Base-by-base conservation (phyloP, 1,140 invertebrate genomes). In the Pinna nobilis region DNA sequence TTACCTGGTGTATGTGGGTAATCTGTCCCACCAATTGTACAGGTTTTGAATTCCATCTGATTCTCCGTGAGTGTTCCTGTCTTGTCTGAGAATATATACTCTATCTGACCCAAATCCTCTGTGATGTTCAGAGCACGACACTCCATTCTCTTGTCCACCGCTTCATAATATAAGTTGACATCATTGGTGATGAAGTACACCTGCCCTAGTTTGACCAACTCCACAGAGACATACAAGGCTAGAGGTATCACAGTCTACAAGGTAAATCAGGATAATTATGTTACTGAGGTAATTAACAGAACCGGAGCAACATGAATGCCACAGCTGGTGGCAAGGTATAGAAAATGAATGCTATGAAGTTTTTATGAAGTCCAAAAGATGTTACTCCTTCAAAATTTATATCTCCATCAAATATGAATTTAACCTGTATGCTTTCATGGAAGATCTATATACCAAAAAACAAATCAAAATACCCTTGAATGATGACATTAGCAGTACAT, bases 11-110 rank as follows among this genome's bases (percentile, higher is more conserved):
- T 37, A 79, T 85, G 83, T 33, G 84, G 82, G 70, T 97, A 98
- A 88, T 98, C 96, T 6, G 94, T 92, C 0, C 96, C 96, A 30
- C 93, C 94, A 15, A 99, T 94, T 0, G 94, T 93, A 87, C 97
- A 98, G 55, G 94, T 91, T 77, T 87, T 90, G 88, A 99, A 99
- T 70, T 98, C 92, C 97, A 99, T 99, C 88, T 96, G 95, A 87
- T 99, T 99, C 88, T 99, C 97, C 9, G 98, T 99, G 20, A 99
- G 89, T 2, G 97, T 99, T 6, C 98, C 97, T 1, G 97, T 99
- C 88, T 99, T 99, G 87, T 99, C 98, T 11, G 95, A 98, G 90
- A 99, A 98, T 53, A 99, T 92, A 86, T 98, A 98, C 84, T 97
- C 94, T 32, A 99, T 94, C 78, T 98, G 96, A 3, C 97, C 98